Evolutionary conservation across 2,888 invertebrate species (phyloP), one percentile per base, ranked within the genome.

Genomic region (Caenorhabditis imperialis): DNA sequence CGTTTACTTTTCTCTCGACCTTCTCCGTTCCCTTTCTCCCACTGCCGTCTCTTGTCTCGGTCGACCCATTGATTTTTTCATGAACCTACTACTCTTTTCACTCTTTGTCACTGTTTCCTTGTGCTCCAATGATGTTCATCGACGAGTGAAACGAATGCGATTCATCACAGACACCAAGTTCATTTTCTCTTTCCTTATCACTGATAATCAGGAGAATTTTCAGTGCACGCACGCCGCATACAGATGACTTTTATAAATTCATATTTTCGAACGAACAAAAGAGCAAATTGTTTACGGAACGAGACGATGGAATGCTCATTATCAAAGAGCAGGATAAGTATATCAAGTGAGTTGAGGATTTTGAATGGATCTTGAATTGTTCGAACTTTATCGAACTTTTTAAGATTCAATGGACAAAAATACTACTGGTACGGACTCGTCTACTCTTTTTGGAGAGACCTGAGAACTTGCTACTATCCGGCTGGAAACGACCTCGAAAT

Each of bases 111-210:
- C 40, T 12, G 14, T n/a, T 27, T 23, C 16, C 30, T 47, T 27
- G 2, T 6, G 8, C 23, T 22, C 3, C 16, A 14, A 8, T 27
- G 10, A 20, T 53, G 12, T 23, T 20, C 58, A 48, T 25, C 37
- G 30, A 48, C 23, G 58, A 48, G 38, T 47, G 12, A 60, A 60
- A 27, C 48, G 58, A 30, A 60, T 60, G 58, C 30, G 30, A 18
- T n/a, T 60, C n/a, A 18, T 60, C 40, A 60, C 58, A 38, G 58
- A 60, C n/a, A 48, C 45, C n/a, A n/a, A 60, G 58, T 60, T 30
- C 23, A 4, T 3, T 22, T 2, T 16, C 22, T 14, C 3, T 35
- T 20, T 6, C 20, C 23, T 45, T 45, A 57, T 55, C 44, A 30
- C 10, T 45, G 27, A 3, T 37, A 14, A 37, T 4, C 2, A 10